Evolutionary conservation across 2,797 vertebrate genomes (phyloP), one percentile per base, ranked within the genome.

Genomic region (Agapornis canus): DNA sequence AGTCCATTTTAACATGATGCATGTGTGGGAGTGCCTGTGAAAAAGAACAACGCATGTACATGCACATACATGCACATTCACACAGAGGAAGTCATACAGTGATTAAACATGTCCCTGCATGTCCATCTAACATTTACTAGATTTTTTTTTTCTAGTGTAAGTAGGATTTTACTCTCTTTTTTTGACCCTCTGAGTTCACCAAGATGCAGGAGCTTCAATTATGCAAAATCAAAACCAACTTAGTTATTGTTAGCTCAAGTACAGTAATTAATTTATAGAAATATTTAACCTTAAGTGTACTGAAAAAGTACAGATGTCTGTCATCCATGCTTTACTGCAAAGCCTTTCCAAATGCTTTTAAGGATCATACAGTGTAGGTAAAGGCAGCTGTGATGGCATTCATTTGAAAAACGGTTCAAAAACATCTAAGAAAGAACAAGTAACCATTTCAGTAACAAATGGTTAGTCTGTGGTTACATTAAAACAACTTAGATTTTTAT

Each of bases 211-310:
- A 82, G 1, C 57, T 94, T 92, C 93, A 71, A 65, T 90, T 92
- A 95, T 83, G 51, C 43, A 90, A 89, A 95, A 95, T 71, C 93
- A 79, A 95, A 79, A 83, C 86, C 49, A 81, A 90, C 77, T 42
- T 31, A 81, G 29, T 88, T 75, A n/a, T 45, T 86, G 75, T 91
- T 94, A 83, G 45, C 22, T 92, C 73, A 54, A 63, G 80, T 52
- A 40, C 76, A 79, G 87, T 95, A 69, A 90, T 87, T 95, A 94
- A 96, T 95, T 96, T 83, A 92, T 93, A 92, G 49, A 71, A 71
- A 82, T 39, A 84, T 90, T 95, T 92, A 82, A 88, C 79, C 26
- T 65, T 51, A 77, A 49, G 5, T 88, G 76, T 88, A 59, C 68
- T 86, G 49, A 64, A 77, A 56, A 14, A 47, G 7, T 25, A 16